Percentiles rank a stretch among this genome's conserved stretches.
Evolutionary conservation across 2,113 vertebrate species (phyloP).

Genomic region (Amphiprion percula): DNA sequence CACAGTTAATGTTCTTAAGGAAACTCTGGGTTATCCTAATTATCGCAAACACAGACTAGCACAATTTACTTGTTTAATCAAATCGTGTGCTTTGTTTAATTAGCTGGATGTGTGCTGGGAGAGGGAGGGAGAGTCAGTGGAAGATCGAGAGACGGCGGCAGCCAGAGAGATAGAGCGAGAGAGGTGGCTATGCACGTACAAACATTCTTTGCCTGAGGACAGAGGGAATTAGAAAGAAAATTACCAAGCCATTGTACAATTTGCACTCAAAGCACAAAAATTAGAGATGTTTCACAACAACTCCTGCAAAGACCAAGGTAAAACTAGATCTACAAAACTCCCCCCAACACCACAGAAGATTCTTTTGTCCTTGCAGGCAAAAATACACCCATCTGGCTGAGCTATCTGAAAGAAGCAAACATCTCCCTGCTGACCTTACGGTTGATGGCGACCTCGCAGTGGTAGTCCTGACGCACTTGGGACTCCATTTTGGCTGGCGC

Average conservation of each 20-base stretch:
- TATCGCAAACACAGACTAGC: conserved; percentile 80
- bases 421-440: too few species aligned
- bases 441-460: too few species aligned
- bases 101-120: conserved; percentile 77
- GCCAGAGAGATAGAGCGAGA: conserved; percentile 46
- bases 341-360: conserved; percentile 13
- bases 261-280: conserved; percentile 78
- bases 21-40: conserved; percentile 80
- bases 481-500: too few species aligned
- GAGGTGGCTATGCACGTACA: conserved; percentile 72
- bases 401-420: too few species aligned
- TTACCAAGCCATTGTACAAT: conserved; percentile 77
- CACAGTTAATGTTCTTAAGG: conserved; percentile 79
- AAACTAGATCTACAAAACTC: conserved; percentile 41
- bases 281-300: conserved; percentile 64
- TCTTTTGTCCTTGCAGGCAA: neutral
- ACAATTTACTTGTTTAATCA: conserved; percentile 85
- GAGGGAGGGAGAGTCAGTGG: conserved; percentile 55
- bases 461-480: too few species aligned
- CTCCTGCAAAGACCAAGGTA: conserved; percentile 62
- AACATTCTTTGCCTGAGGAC: conserved; percentile 79
- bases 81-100: conserved; percentile 83
- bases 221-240: conserved; percentile 82
- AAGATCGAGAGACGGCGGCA: conserved; percentile 51
- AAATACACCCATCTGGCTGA: neutral